These are phyloP conservation scores for Thomomys bottae DNA, from an alignment of 2,113 vertebrate species.

Conservation along the genomic window DNA sequence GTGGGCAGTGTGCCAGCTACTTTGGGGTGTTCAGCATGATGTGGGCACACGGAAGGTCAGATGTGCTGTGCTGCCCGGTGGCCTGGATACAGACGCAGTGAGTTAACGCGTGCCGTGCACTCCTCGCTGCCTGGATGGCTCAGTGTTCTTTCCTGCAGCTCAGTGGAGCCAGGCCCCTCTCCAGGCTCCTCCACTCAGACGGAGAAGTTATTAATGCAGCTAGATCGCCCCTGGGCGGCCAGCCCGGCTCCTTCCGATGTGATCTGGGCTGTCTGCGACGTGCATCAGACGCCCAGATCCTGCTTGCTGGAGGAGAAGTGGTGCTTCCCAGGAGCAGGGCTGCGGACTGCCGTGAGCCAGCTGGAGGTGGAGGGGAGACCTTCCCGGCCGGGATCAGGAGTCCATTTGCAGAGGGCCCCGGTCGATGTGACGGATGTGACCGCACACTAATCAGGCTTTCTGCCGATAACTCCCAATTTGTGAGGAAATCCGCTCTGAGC, in stretches of 20 bases:
- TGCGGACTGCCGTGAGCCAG: too few species aligned
- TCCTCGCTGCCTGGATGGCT: background rate
- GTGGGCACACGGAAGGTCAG: conserved; percentile 46
- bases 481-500: conserved; percentile 12
- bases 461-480: conserved; percentile 30
- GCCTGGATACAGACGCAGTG: too few species aligned
- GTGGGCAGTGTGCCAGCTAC: background rate
- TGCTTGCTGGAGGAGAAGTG: background rate
- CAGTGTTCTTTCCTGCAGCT: conserved; percentile 40
- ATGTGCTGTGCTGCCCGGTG: background rate
- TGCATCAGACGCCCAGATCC: conserved; percentile 4
- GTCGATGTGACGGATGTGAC: background rate
- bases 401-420: background rate
- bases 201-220: conserved; percentile 60
- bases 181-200: conserved; percentile 59
- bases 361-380: too few species aligned
- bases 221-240: conserved; percentile 69
- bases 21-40: conserved; percentile 18
- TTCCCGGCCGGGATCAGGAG: background rate
- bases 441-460: conserved; percentile 22
- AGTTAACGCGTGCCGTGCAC: background rate
- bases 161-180: conserved; percentile 24
- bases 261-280: conserved; percentile 70
- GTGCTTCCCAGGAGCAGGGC: background rate
- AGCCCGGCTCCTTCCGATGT: conserved; percentile 72